Percentiles rank a stretch among this genome's conserved stretches.
Conservation (phyloP, 2,113 vertebrate species). For the Oostethus manadensis region DNA sequence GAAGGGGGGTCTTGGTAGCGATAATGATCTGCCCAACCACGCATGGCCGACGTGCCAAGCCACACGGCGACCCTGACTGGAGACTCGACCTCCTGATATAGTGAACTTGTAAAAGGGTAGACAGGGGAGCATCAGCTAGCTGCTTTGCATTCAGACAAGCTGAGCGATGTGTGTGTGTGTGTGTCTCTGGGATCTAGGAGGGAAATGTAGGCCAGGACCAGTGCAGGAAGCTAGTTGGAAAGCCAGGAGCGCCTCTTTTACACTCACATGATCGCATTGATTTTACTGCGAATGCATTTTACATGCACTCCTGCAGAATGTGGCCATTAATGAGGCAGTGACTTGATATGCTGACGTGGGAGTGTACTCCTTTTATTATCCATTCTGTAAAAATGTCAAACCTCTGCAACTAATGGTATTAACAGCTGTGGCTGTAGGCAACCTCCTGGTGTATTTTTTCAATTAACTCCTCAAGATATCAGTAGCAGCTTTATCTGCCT, state of each 20-base stretch:
- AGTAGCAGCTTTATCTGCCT: too few species aligned
- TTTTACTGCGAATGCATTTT: constrained; percentile 34
- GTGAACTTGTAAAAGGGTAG: constrained; percentile 31
- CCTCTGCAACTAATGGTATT: too few species aligned
- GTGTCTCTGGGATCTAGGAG: constrained; percentile 34
- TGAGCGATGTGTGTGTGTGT: constrained; percentile 29
- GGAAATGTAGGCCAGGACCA: constrained; percentile 50
- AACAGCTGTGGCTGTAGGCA: too few species aligned
- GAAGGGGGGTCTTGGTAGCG: constrained; percentile 24
- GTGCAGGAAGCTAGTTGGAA: constrained; percentile 21
- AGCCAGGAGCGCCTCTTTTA: constrained; percentile 33
- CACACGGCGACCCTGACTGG: constrained; percentile 20
- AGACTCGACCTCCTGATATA: constrained; percentile 32
- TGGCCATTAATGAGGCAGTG: constrained; percentile 24
- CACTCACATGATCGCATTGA: constrained; percentile 35
- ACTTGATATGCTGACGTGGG: background rate
- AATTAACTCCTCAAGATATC: too few species aligned
- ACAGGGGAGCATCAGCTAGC: constrained; percentile 7
- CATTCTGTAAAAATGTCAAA: background rate
- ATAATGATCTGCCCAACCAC: constrained; percentile 58
- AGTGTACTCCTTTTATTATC: background rate
- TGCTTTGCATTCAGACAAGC: constrained; percentile 37
- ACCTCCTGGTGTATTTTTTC: too few species aligned
- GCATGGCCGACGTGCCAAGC: constrained; percentile 34
- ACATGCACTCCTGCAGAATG: constrained; percentile 16